phyloP scores from a whole-genome alignment of 2,888 invertebrate species.

The Linhomoeus sp. region DNA sequence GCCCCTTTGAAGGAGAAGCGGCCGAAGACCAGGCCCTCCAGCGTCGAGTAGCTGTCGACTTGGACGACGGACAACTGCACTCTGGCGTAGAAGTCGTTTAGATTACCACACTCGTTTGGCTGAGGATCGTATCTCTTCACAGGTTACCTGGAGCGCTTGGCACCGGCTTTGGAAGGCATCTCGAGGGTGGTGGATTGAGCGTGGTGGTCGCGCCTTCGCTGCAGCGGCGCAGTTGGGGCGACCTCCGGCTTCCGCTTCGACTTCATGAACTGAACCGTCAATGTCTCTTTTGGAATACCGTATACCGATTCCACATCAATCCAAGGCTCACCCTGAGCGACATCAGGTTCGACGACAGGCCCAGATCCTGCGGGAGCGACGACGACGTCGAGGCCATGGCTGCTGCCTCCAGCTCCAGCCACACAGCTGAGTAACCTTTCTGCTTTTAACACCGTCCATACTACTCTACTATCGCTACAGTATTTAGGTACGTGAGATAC shows the following conservation, averaged over 20 bases:
- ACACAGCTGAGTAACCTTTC: too few relatives aligned
- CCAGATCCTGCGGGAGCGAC: neutral
- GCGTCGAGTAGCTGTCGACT: slow-evolving; percentile 45
- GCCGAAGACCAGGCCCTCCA: slow-evolving; percentile 59
- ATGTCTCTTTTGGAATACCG: neutral
- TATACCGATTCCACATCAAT: too few relatives aligned
- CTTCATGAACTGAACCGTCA: slow-evolving; percentile 12
- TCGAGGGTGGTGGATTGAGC: too few relatives aligned
- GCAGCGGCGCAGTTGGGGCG: too few relatives aligned
- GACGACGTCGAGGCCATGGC: neutral
- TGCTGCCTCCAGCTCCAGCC: too few relatives aligned
- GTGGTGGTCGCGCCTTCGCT: too few relatives aligned
- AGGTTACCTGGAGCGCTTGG: too few relatives aligned
- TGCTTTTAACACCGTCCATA: too few relatives aligned
- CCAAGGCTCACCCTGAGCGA: neutral
- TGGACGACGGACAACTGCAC: neutral
- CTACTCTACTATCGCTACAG: too few relatives aligned
- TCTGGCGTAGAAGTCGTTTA: neutral
- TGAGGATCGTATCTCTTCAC: too few relatives aligned
- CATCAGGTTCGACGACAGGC: neutral
- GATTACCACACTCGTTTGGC: neutral
- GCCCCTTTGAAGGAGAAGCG: slow-evolving; percentile 72
- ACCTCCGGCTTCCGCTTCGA: neutral
- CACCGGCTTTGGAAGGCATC: too few relatives aligned
- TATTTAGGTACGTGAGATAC: too few relatives aligned